Percentiles rank a stretch among this genome's conserved stretches.
Evolutionary conservation across 2,888 invertebrate species (phyloP).

Genomic region (Lasioglossum zephyrum): DNA sequence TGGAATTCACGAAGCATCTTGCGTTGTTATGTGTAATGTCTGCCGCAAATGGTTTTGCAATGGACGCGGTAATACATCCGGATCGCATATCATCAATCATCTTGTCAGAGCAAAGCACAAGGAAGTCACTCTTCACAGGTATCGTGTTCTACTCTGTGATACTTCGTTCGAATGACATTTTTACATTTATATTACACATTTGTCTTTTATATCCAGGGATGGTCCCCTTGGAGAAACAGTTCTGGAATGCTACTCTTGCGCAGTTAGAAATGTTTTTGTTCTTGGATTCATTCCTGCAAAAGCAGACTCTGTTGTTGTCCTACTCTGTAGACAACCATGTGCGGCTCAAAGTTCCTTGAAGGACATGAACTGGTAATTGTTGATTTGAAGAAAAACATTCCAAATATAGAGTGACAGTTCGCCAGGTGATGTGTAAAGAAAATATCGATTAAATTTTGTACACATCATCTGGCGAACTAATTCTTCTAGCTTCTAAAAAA

Average conservation of each 20-base stretch:
- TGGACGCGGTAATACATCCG: conserved; percentile 98
- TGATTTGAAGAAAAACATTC: conserved; percentile 4
- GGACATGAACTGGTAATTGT: conserved; percentile 96
- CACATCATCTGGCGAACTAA: background rate
- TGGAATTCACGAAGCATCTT: conserved; percentile 98
- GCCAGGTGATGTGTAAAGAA: background rate
- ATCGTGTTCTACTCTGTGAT: background rate
- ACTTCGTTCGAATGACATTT: too few relatives aligned
- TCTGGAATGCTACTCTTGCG: conserved; percentile 99
- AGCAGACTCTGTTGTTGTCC: conserved; percentile 98
- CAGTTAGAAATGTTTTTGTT: conserved; percentile 98
- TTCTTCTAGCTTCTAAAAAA: conserved; percentile 5
- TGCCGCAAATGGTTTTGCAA: conserved; percentile 99
- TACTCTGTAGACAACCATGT: conserved; percentile 99
- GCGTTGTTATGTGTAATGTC: conserved; percentile 98
- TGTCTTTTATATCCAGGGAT: conserved; percentile 86
- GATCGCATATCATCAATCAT: conserved; percentile 99
- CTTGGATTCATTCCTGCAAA: conserved; percentile 99
- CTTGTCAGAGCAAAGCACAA: conserved; percentile 99
- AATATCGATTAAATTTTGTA: conserved; percentile 2
- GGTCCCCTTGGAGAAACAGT: conserved; percentile 99
- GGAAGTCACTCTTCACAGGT: conserved; percentile 97
- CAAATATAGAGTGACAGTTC: background rate
- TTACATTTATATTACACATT: background rate
- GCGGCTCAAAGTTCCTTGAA: conserved; percentile 98